Evolutionary conservation across 2,888 invertebrate species (phyloP).

Genomic region (Eupithecia subumbrata): DNA sequence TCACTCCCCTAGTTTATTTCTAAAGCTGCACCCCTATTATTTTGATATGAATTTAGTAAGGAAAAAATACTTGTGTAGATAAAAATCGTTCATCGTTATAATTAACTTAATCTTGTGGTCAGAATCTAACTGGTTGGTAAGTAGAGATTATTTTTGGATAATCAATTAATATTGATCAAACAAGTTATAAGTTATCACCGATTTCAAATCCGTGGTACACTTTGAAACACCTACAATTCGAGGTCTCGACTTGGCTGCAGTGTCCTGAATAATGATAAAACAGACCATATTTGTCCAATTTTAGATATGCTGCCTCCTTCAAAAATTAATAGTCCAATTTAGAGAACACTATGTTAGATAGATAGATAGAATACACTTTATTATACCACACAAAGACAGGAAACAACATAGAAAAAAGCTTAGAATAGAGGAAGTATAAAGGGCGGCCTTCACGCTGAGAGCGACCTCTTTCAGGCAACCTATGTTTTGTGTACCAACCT

Average conservation of each 20-base stretch:
- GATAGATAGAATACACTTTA: no score
- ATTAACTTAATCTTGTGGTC: constrained; percentile 45
- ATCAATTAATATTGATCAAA: background rate
- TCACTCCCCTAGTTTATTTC: constrained; percentile 54
- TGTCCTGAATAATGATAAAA: background rate
- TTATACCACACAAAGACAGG: no score
- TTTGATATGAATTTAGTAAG: constrained; percentile 66
- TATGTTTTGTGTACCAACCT: no score
- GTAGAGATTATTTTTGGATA: background rate
- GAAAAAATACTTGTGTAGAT: constrained; percentile 60
- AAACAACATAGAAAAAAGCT: no score
- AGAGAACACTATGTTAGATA: background rate
- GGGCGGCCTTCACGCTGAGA: no score
- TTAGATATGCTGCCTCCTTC: background rate
- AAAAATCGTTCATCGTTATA: constrained; percentile 55
- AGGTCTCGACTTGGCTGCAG: background rate
- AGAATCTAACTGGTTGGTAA: background rate
- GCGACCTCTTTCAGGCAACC: no score
- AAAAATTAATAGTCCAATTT: background rate
- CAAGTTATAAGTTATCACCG: no score
- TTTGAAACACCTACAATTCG: background rate
- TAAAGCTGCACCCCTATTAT: constrained; percentile 62
- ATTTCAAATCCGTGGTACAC: no score
- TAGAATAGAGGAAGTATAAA: no score
- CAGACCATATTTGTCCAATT: background rate